Base-by-base conservation (phyloP, 2,888 invertebrate species). In the Ctenicera cuprea region DNA sequence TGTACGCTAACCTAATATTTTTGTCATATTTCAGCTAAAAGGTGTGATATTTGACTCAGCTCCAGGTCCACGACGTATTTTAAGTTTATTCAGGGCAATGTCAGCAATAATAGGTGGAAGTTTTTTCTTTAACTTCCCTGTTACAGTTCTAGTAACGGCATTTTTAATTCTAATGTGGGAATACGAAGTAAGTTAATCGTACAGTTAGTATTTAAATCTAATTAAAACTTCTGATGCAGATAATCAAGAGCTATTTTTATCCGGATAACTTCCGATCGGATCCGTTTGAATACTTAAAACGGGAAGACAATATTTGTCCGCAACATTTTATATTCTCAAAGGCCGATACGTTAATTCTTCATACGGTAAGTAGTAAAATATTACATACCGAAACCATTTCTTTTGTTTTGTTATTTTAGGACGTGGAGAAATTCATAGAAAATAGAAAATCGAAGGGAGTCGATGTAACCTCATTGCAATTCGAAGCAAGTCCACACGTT, bases 311-410 rank as follows among this genome's bases (percentile, higher is more conserved):
- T 78, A 86, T 87, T 59, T 92, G 91, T 88, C 93, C 93, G 0
- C 93, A 94, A 83, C 86, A 94, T 77, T 94, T 93, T 85, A 89
- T 95, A 52, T 94, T 92, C 82, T 94, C 94, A 0, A 91, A 91
- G 80, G 89, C 89, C 1, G 94, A 94, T 84, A 88, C 90, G 68
- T 87, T 94, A 45, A 92, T 94, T 80, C 89, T 90, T 0, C 89
- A 90, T 76, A 85, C 88, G 80, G 91, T 91, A 83, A 62, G 50
- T 45, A 18, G 1, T 33, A 1, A 33, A 41, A 1, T 41, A 7
- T 41, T 3, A 14, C n/a, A 41, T 2, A 5, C 1, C 41, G 12
- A n/a, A n/a, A n/a, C n/a, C n/a, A n/a, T n/a, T n/a, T n/a, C n/a
- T n/a, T n/a, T n/a, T 8, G 26, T 20, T 45, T 1, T 20, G n/a